Conservation (phyloP, 1,140 invertebrate genomes). For the Lamellibrachia luymesi region DNA sequence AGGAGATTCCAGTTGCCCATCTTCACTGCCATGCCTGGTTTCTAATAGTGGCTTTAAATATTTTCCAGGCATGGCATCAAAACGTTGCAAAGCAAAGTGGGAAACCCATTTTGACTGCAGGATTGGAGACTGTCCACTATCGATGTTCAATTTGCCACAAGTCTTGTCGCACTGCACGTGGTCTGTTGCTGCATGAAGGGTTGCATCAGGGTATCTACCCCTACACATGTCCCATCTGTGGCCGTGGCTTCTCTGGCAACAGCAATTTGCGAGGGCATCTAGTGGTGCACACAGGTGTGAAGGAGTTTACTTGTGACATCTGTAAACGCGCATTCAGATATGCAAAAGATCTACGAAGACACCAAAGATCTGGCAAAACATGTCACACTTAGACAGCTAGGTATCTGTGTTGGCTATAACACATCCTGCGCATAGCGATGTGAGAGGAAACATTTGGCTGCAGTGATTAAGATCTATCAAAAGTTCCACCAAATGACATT, state of each 20-base stretch:
- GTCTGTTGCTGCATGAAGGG: slow-evolving; percentile 14
- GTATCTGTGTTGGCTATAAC: not conserved
- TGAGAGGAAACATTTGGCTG: not conserved
- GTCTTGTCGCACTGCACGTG: not conserved
- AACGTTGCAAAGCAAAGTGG: not conserved
- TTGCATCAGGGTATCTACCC: slow-evolving; percentile 22
- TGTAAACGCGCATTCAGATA: slow-evolving; percentile 70
- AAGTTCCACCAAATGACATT: not conserved
- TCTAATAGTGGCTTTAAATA: not conserved
- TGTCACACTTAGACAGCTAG: not conserved
- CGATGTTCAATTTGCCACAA: slow-evolving; percentile 12
- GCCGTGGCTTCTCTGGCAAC: slow-evolving; percentile 18
- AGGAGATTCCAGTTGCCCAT: not conserved
- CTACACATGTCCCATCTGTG: slow-evolving; percentile 22
- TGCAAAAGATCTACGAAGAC: slow-evolving; percentile 71
- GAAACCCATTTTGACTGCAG: not conserved
- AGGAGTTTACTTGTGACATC: slow-evolving; percentile 67
- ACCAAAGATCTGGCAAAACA: slow-evolving; percentile 71
- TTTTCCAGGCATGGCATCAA: not conserved
- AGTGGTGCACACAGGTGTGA: slow-evolving; percentile 67
- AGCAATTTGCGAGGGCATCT: slow-evolving; percentile 17
- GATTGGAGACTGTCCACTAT: not conserved
- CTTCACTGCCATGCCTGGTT: not conserved
- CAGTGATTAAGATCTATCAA: not conserved
- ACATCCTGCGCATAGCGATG: not conserved